Conservation (phyloP, 2,113 vertebrate genomes). For the Neolamprologus brichardi region DNA sequence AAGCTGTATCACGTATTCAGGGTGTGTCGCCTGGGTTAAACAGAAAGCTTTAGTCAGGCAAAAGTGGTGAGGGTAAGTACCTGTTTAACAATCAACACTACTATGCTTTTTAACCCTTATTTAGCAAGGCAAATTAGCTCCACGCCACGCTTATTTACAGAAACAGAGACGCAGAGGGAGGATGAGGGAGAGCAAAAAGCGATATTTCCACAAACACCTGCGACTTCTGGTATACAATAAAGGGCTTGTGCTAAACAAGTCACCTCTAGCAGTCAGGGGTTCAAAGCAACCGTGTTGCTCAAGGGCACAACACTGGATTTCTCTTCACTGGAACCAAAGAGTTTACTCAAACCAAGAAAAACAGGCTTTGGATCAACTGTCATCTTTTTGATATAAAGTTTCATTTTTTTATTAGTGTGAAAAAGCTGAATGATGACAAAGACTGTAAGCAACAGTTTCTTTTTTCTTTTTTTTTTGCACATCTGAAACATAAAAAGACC, state of each 20-base stretch:
- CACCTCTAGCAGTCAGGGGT: not conserved
- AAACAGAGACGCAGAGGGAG: not conserved
- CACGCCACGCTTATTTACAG: not conserved
- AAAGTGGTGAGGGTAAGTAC: not conserved
- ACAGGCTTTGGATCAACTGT: not conserved
- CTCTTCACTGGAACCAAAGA: not conserved
- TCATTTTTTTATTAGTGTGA: not conserved
- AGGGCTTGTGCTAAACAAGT: not conserved
- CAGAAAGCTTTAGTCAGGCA: not conserved
- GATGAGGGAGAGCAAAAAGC: not conserved
- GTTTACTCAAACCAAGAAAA: not conserved
- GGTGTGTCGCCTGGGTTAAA: slow-evolving; percentile 6
- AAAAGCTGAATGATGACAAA: not conserved
- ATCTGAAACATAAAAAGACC: not conserved
- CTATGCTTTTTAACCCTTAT: slow-evolving; percentile 25
- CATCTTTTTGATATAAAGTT: not conserved
- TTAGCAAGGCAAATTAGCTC: slow-evolving; percentile 43
- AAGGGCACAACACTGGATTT: not conserved
- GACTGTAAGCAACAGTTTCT: not conserved
- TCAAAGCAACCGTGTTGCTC: not conserved
- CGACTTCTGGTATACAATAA: not conserved
- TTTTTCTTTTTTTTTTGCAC: accelerated
- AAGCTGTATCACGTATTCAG: not conserved
- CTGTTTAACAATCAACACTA: not conserved
- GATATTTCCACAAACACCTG: not conserved